Evolutionary conservation across 2,888 invertebrate genomes (phyloP).

Genomic region (Celastrina argiolus): DNA sequence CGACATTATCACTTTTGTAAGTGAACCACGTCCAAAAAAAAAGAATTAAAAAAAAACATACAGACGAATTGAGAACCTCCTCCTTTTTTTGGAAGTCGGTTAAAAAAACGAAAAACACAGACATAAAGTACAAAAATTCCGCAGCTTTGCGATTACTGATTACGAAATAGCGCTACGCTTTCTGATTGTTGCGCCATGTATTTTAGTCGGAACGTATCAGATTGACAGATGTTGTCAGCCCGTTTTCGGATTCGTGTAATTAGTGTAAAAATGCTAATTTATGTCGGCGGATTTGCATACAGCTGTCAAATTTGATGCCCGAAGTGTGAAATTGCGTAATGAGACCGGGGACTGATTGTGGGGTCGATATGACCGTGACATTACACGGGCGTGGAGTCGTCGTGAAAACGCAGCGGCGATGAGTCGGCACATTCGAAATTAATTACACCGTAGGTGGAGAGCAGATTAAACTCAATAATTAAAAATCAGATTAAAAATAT

Average conservation of each 20-base stretch:
- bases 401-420: constrained; percentile 16
- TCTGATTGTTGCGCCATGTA: constrained; percentile 14
- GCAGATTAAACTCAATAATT: too few species aligned
- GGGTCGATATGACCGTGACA: constrained; percentile 34
- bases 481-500: too few species aligned
- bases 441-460: not conserved
- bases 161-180: constrained; percentile 14
- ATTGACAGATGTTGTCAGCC: constrained; percentile 28
- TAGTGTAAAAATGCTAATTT: constrained; percentile 42
- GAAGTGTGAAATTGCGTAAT: constrained; percentile 49
- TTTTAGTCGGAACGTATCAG: not conserved
- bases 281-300: constrained; percentile 40
- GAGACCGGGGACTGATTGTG: constrained; percentile 39
- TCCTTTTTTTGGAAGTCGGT: too few species aligned
- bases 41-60: too few species aligned
- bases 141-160: not conserved
- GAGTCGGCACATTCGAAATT: not conserved
- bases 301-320: constrained; percentile 47
- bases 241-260: constrained; percentile 28
- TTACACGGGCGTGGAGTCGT: constrained; percentile 29
- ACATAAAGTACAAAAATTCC: not conserved
- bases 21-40: too few species aligned
- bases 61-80: too few species aligned
- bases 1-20: too few species aligned
- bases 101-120: not conserved